Evolutionary conservation across 2,113 vertebrate genomes (phyloP), one percentile per base, ranked within the genome.

Genomic region (Alosa alosa): DNA sequence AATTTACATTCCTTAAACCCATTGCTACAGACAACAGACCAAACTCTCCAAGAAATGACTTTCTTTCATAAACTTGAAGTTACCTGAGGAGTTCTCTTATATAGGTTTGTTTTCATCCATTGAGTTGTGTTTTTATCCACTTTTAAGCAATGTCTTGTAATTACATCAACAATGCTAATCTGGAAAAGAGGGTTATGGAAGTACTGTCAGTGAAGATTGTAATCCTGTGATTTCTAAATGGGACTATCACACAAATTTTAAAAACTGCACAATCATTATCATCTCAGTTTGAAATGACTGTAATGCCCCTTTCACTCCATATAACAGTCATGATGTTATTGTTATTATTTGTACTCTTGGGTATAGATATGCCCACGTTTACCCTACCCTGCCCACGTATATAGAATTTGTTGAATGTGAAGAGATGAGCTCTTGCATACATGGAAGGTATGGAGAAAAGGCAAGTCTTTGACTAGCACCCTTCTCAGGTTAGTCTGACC

Each of bases 231-330:
- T 78, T 13, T 78, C 31, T 78, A 78, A 13, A 15, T 78, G 72
- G 72, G 31, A 78, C 72, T 39, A 36, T 11, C 25, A 78, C 11
- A 78, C 13, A 39, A 41, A 78, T 15, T 4, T 1, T 17, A 36
- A 78, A 78, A 78, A 78, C 72, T 78, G 72, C 72, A 78, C 72
- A 78, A 78, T 78, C 72, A 78, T 36, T 10, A 39, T 41, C 72
- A 78, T 78, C 72, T 78, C 72, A 15, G 31, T 31, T 39, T 41
- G 31, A 39, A 36, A 78, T 78, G 31, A 31, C 31, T 36, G 25
- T 78, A 78, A 39, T 78, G 72, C 25, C 68, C 31, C 68, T 39
- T 9, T 75, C 72, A 39, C 15, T 78, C 4, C 31, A 39, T 39
- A 18, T 78, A 17, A 78, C 39, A 11, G 31, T 78, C 72, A 78